Evolutionary conservation across 1,140 invertebrate species (phyloP).

Genomic region (Acyrthosiphon pisum): DNA sequence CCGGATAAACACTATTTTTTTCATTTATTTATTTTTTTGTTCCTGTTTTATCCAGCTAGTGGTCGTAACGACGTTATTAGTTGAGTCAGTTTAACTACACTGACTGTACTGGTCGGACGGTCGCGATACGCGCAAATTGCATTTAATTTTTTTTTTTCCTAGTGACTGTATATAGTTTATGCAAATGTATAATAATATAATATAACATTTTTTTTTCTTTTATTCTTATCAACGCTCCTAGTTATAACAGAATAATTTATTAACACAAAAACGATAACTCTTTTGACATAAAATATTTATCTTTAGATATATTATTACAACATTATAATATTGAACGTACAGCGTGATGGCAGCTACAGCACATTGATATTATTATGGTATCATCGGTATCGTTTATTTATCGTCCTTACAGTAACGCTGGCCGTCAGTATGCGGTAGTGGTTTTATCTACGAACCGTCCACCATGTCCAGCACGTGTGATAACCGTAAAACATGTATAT

Average conservation of each 20-base stretch:
- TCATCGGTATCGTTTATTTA: not conserved
- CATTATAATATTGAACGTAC: not conserved
- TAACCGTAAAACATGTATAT: not conserved
- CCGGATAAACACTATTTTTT: constrained; percentile 36
- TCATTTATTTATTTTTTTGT: not conserved
- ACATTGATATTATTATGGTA: not conserved
- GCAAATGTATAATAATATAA: not conserved
- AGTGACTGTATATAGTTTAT: not conserved
- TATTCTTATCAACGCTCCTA: not conserved
- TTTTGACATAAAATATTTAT: not conserved
- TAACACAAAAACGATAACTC: not conserved
- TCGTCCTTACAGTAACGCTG: not conserved
- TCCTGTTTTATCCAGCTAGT: constrained; percentile 36
- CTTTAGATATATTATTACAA: not conserved
- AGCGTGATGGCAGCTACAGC: not conserved
- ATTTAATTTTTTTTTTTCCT: not conserved
- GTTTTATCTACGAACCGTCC: not conserved
- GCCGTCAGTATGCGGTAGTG: not conserved
- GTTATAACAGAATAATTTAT: not conserved
- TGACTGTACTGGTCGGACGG: not conserved
- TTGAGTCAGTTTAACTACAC: constrained; percentile 17
- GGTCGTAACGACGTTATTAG: not conserved
- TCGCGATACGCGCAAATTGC: not conserved
- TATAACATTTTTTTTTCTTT: not conserved
- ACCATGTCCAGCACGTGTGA: not conserved